A percentile compares a stretch with the other conserved stretches of the same genome.
Conservation (phyloP, 2,797 vertebrate species). For the Sternarchorhynchus goeldii region DNA sequence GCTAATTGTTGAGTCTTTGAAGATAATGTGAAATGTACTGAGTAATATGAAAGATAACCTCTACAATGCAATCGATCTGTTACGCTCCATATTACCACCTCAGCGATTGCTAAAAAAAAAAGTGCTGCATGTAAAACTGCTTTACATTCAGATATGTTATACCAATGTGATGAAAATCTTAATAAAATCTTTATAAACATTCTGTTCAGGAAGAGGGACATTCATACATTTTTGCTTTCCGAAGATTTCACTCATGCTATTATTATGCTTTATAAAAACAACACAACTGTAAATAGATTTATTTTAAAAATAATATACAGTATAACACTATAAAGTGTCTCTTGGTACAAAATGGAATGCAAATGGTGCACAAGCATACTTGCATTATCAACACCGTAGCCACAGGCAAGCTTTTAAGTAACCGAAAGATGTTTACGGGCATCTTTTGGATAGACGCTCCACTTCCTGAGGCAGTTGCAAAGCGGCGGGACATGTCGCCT, state of each 20-base stretch:
- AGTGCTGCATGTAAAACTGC: not conserved
- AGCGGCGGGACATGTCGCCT: conserved; percentile 43
- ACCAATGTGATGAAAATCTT: not conserved
- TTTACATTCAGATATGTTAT: not conserved
- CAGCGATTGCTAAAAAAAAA: not conserved
- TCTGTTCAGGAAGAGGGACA: not conserved
- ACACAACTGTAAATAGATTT: not conserved
- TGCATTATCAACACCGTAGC: conserved; percentile 46
- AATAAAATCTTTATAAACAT: not conserved
- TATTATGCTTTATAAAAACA: no score
- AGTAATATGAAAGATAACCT: not conserved
- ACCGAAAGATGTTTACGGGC: conserved; percentile 44
- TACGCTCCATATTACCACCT: not conserved
- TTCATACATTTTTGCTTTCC: no score
- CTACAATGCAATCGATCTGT: not conserved
- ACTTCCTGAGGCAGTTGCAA: conserved; percentile 50
- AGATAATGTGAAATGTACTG: conserved; percentile 6
- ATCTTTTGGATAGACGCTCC: conserved; percentile 45
- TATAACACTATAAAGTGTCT: not conserved
- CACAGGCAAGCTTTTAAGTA: conserved; percentile 12
- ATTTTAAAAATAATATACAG: not conserved
- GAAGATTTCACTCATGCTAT: no score
- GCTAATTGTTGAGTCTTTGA: not conserved
- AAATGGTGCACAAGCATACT: no score
- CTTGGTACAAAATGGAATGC: no score